A percentile compares a stretch with the other conserved stretches of the same genome.
These are phyloP conservation scores for Odontomachus brunneus DNA, from an alignment of 1,140 invertebrate genomes.

Conservation along the genomic window DNA sequence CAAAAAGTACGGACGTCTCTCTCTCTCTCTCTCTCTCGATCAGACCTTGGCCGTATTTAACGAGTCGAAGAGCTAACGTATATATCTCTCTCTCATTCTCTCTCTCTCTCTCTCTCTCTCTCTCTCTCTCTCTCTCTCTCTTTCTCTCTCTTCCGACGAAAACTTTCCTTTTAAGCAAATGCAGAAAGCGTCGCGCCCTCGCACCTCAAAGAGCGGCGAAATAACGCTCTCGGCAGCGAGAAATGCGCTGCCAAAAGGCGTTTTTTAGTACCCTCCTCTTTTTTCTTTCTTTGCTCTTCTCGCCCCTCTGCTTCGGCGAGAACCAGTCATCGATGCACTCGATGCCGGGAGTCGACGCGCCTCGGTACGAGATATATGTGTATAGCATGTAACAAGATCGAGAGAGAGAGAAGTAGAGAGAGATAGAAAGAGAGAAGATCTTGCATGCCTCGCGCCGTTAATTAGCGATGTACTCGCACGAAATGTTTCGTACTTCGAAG, in stretches of 20 bases:
- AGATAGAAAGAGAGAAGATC: not conserved
- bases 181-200: slow-evolving; percentile 50
- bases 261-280: slow-evolving; percentile 27
- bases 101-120: slow-evolving; percentile 2
- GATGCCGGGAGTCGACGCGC: slow-evolving; percentile 29
- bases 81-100: not conserved
- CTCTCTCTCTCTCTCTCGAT: slow-evolving; percentile 16
- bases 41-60: slow-evolving; percentile 60
- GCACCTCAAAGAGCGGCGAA: slow-evolving; percentile 45
- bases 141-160: slow-evolving; percentile 18
- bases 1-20: slow-evolving; percentile 20
- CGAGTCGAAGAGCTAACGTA: slow-evolving; percentile 51
- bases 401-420: not conserved
- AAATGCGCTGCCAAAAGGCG: slow-evolving; percentile 34
- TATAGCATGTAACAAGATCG: slow-evolving; percentile 22
- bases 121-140: no score
- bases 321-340: slow-evolving; percentile 51
- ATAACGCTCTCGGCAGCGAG: slow-evolving; percentile 44
- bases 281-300: not conserved
- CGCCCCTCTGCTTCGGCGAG: not conserved
- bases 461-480: slow-evolving; percentile 45
- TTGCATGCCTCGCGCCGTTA: slow-evolving; percentile 43
- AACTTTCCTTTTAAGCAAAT: slow-evolving; percentile 60
- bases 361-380: slow-evolving; percentile 5
- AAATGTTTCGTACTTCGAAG: slow-evolving; percentile 48